Conservation (phyloP, 2,888 invertebrate species). For the Drosophila limbata region DNA sequence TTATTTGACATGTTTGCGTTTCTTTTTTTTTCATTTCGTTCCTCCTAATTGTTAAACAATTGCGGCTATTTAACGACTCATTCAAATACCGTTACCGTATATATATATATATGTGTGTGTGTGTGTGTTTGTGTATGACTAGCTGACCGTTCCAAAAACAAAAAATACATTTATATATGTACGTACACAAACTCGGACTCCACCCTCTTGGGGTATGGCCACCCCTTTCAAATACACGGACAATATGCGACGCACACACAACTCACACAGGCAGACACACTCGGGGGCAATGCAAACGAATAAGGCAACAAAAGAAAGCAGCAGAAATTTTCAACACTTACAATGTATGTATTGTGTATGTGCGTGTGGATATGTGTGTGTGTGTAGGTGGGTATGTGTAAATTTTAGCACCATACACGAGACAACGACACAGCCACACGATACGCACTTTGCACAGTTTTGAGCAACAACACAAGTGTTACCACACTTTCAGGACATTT, state of each 20-base stretch:
- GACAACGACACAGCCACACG: constrained; percentile 52
- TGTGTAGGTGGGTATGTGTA: constrained; percentile 58
- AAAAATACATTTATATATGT: constrained; percentile 23
- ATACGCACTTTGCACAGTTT: constrained; percentile 31
- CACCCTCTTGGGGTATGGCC: constrained; percentile 61
- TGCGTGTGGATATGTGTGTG: constrained; percentile 29
- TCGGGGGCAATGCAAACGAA: constrained; percentile 48
- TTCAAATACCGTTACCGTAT: constrained; percentile 38
- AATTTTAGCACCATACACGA: constrained; percentile 68
- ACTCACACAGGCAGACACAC: constrained; percentile 30
- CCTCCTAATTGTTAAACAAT: constrained; percentile 50
- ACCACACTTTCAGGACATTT: constrained; percentile 59
- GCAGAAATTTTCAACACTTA: constrained; percentile 70
- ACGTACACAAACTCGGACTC: constrained; percentile 50
- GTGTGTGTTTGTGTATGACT: constrained; percentile 9
- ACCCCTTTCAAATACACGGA: constrained; percentile 52
- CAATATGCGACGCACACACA: constrained; percentile 38
- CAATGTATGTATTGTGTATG: constrained; percentile 42
- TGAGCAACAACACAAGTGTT: no score
- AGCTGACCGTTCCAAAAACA: constrained; percentile 28
- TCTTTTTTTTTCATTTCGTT: background rate
- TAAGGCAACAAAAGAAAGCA: constrained; percentile 66
- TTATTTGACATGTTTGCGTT: constrained; percentile 25
- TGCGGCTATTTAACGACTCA: constrained; percentile 40
- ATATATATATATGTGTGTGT: constrained; percentile 8